Percentiles rank a stretch among this genome's conserved stretches.
Conservation (phyloP, 2,797 vertebrate genomes). For the Lepidocolaptes lacrymiger region DNA sequence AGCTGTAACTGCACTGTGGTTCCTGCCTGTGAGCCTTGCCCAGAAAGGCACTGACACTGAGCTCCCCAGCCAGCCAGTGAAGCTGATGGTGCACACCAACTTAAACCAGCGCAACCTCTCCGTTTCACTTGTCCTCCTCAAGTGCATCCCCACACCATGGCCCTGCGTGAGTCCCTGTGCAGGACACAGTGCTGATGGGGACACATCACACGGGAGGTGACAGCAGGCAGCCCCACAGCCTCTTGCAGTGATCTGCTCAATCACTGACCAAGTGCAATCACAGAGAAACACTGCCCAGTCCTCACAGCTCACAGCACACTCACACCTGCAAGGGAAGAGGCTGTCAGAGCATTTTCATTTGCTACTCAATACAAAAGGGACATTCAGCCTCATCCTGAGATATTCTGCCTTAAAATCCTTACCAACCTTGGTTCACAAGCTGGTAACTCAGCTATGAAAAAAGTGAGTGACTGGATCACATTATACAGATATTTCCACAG, state of each 20-base stretch:
- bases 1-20: background rate
- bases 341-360: background rate
- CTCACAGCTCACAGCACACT: background rate
- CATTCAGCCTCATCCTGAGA: background rate
- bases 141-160: background rate
- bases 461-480: background rate
- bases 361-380: background rate
- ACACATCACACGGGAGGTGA: background rate
- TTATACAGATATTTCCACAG: background rate
- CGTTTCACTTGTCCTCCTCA: background rate
- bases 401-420: background rate
- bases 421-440: background rate
- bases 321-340: background rate
- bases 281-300: background rate
- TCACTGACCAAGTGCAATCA: background rate
- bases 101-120: background rate
- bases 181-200: background rate
- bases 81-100: background rate
- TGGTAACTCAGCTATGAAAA: background rate
- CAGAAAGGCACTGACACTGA: fast-evolving
- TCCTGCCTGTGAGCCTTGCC: background rate
- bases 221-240: background rate
- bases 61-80: background rate
- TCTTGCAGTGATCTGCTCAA: background rate
- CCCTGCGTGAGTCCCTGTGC: background rate